phyloP scores from a whole-genome alignment of 2,797 vertebrate species.

The Basileuterus tristriatus region DNA sequence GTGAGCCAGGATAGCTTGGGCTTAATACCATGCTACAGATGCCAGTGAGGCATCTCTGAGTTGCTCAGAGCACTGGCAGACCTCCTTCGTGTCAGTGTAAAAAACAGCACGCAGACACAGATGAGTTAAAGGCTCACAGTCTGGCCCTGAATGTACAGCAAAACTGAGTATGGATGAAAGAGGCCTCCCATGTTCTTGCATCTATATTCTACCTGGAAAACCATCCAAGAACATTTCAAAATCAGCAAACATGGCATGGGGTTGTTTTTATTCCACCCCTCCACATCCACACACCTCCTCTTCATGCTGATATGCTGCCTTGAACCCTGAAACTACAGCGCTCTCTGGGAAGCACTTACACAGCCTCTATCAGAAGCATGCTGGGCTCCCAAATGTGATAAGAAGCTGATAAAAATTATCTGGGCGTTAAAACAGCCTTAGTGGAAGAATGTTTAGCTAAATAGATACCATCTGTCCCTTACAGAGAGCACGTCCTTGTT shows the following conservation, averaged over 20 bases:
- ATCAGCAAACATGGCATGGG: conserved; percentile 44
- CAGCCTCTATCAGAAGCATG: conserved; percentile 57
- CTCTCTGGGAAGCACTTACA: conserved; percentile 40
- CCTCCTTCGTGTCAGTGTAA: neutral
- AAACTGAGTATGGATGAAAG: neutral
- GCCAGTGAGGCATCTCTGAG: neutral
- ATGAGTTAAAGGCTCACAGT: neutral
- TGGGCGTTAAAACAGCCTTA: conserved; percentile 47
- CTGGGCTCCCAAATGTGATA: conserved; percentile 62
- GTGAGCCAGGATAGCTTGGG: conserved; percentile 24
- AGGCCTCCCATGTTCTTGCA: neutral
- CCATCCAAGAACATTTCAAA: conserved; percentile 58
- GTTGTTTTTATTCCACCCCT: conserved; percentile 43
- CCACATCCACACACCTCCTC: conserved; percentile 39
- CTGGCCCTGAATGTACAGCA: neutral
- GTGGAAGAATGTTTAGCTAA: conserved; percentile 66
- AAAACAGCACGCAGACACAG: neutral
- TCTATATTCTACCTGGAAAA: conserved; percentile 56
- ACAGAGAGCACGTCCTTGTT: conserved; percentile 14
- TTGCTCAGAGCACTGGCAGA: neutral
- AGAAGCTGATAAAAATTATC: conserved; percentile 67
- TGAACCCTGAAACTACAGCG: conserved; percentile 56
- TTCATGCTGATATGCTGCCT: conserved; percentile 45
- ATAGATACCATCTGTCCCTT: conserved; percentile 69
- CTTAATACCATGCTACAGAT: neutral